Base-by-base conservation (phyloP, 2,113 vertebrate species). In the Benitochromis conjunctus region DNA sequence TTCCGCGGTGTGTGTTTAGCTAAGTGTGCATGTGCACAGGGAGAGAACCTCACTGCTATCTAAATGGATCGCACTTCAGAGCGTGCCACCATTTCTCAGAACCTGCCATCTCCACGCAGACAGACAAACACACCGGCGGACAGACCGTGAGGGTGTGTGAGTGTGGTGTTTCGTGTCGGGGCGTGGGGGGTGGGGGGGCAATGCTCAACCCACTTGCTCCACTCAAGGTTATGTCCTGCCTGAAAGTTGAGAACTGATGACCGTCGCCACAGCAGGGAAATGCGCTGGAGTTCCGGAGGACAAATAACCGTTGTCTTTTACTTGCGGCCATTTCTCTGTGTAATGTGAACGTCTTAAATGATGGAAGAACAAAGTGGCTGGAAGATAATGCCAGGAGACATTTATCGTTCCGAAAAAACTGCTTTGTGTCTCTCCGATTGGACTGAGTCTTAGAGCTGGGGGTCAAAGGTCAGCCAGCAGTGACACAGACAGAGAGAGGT, bases 41-140 rank as follows among this genome's bases (percentile, higher is more conserved):
- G 79, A 82, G 84, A 91, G 82, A 90, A 90, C 86, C 86, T 89
- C 36, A 8, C 90, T 54, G 9, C 93, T 94, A 95, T 95, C 95
- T 95, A 95, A 95, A 95, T 95, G 93, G 95, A 95, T 95, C 94
- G 57, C 94, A 92, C 93, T 93, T 94, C 91, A 93, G 89, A 94
- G 90, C 83, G 89, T 94, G 93, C 90, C 90, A 85, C 94, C 92
- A 94, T 95, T 95, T 94, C 92, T 95, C 94, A 94, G 86, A 92
- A 88, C 89, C 91, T 92, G 91, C 91, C 93, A 89, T 94, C 91
- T 84, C 84, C 19, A 18, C 16, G 51, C 87, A 86, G 86, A 89
- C 85, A 90, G 89, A 89, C 79, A 78, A 7, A 66, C 81, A 80
- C 81, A 80, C 66, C n/a, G 83, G 56, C 60, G 31, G 78, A 60